Percentiles rank a stretch among this genome's conserved stretches.
phyloP scores from a whole-genome alignment of 2,888 invertebrate species.

The Spialia ferax region DNA sequence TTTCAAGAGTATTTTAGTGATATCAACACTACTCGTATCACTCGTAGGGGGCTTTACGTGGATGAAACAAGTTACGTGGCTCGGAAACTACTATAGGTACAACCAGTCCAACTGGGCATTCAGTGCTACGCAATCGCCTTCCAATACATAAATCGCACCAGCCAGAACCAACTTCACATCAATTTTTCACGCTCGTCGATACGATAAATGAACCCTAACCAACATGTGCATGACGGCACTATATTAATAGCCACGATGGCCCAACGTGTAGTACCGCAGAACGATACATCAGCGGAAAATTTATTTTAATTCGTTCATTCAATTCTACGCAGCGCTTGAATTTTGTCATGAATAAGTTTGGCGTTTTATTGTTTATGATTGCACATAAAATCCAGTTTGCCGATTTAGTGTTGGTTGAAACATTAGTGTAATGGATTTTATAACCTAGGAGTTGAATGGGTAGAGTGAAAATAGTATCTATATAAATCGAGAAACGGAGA shows the following conservation, averaged over 20 bases:
- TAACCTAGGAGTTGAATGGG: too few species aligned
- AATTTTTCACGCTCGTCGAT: slow-evolving; percentile 38
- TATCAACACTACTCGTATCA: too few species aligned
- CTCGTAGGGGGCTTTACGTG: neutral
- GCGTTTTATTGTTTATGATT: slow-evolving; percentile 8
- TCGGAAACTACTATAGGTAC: slow-evolving; percentile 18
- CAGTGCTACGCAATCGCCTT: slow-evolving; percentile 23
- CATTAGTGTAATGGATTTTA: too few species aligned
- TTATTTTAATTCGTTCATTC: slow-evolving; percentile 38
- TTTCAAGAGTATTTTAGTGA: too few species aligned
- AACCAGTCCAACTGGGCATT: slow-evolving; percentile 6
- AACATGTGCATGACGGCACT: slow-evolving; percentile 40
- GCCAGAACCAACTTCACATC: slow-evolving; percentile 36
- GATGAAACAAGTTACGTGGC: slow-evolving; percentile 6
- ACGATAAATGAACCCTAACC: slow-evolving; percentile 39
- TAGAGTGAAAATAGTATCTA: neutral
- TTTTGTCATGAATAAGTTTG: neutral
- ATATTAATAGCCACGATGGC: slow-evolving; percentile 34
- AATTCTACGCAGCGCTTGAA: slow-evolving; percentile 25
- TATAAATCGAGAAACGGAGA: neutral
- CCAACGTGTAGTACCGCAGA: slow-evolving; percentile 34
- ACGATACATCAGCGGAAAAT: slow-evolving; percentile 35
- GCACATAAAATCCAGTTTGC: neutral
- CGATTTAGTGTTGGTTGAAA: neutral
- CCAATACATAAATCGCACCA: slow-evolving; percentile 31